Evolutionary conservation across 2,888 invertebrate species (phyloP).

Genomic region (Ophion slaviceki): DNA sequence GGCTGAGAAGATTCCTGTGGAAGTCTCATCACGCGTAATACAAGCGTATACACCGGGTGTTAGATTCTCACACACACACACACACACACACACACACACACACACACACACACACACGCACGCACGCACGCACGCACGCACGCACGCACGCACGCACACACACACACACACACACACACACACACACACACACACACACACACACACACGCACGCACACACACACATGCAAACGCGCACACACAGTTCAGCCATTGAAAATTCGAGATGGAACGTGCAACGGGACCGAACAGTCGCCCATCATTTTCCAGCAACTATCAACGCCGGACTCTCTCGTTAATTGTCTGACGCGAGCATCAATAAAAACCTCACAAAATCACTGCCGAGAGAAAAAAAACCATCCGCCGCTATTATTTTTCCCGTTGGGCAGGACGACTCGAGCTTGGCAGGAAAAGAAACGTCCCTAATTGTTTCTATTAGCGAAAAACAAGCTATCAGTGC

Average conservation of each 20-base stretch:
- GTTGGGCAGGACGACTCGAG: neutral
- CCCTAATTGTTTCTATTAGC: conserved; percentile 8
- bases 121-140: conserved; percentile 23
- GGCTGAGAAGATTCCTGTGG: conserved; percentile 80
- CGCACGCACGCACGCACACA: too few species aligned
- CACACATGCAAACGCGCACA: neutral
- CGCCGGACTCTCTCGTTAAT: conserved; percentile 64
- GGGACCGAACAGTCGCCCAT: neutral
- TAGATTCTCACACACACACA: conserved; percentile 64
- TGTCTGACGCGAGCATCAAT: conserved; percentile 53
- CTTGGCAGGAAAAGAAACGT: neutral
- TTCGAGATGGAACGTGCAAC: conserved; percentile 4
- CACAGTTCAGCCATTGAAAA: conserved; percentile 52
- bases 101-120: neutral
- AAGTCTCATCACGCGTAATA: conserved; percentile 76
- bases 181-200: conserved; percentile 20
- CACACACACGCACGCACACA: conserved; percentile 18
- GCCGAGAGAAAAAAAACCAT: conserved; percentile 3
- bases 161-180: conserved; percentile 42
- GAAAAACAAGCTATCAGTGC: conserved; percentile 11
- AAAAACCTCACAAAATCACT: conserved; percentile 36
- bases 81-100: too few species aligned
- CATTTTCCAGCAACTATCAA: conserved; percentile 25
- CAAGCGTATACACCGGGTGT: conserved; percentile 65
- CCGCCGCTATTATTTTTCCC: conserved; percentile 1